phyloP scores from a whole-genome alignment of 2,113 vertebrate genomes.

The Siniperca chuatsi region DNA sequence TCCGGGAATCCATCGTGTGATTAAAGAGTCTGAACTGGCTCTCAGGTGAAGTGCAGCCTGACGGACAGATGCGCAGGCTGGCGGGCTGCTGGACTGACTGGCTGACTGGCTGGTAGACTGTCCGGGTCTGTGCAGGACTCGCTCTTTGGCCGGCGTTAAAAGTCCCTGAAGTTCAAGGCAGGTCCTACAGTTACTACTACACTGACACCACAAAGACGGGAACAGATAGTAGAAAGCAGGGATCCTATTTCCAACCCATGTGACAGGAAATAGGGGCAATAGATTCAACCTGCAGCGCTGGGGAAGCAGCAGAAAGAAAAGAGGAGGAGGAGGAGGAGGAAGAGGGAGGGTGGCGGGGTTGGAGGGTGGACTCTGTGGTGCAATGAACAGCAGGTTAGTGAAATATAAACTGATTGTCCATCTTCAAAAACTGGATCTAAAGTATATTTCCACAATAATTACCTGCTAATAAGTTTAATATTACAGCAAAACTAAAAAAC shows the following conservation, averaged over 20 bases:
- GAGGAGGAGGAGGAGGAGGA: not conserved
- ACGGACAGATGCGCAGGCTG: conserved; percentile 68
- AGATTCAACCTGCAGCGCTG: conserved; percentile 83
- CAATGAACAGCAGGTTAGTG: conserved; percentile 48
- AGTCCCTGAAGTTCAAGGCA: conserved; percentile 79
- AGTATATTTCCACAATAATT: not conserved
- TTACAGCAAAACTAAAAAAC: not conserved
- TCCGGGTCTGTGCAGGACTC: conserved; percentile 40
- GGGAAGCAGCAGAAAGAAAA: conserved; percentile 34
- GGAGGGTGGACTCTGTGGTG: conserved; percentile 47
- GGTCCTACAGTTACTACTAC: conserved; percentile 65
- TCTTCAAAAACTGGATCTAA: not conserved
- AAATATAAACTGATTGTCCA: not conserved
- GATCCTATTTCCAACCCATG: conserved; percentile 88
- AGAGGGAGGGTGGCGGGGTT: conserved; percentile 7
- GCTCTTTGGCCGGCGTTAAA: conserved; percentile 55
- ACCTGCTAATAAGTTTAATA: not conserved
- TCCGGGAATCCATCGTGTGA: conserved; percentile 82
- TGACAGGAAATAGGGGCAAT: conserved; percentile 87
- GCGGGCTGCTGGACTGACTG: conserved; percentile 35
- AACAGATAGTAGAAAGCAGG: conserved; percentile 81
- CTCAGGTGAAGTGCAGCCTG: conserved; percentile 78
- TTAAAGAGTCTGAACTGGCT: conserved; percentile 24
- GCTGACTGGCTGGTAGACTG: not conserved
- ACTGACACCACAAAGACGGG: conserved; percentile 70